Percentiles rank a stretch among this genome's conserved stretches.
phyloP scores from a whole-genome alignment of 2,888 invertebrate genomes.

The Plebejus anna region DNA sequence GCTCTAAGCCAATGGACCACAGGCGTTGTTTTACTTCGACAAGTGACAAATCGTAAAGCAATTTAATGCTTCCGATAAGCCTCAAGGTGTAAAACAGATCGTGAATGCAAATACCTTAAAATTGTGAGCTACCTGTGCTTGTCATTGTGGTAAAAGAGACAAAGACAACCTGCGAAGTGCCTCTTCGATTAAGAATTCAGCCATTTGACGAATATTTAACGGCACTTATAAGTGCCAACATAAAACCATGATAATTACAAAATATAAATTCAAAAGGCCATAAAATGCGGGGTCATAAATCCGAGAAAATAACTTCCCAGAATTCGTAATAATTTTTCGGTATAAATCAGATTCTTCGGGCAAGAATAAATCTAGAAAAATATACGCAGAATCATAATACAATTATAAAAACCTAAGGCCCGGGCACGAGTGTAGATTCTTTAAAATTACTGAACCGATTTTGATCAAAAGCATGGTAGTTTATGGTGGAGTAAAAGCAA shows the following conservation, averaged over 20 bases:
- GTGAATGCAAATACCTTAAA: neutral
- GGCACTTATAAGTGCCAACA: neutral
- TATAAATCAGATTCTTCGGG: neutral
- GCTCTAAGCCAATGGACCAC: too few relatives aligned
- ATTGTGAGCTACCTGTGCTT: neutral
- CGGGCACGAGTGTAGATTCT: neutral
- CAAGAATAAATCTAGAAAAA: neutral
- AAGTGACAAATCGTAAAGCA: neutral
- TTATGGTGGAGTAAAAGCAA: too few relatives aligned
- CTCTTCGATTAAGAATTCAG: neutral
- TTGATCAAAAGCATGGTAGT: too few relatives aligned
- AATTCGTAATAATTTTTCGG: neutral
- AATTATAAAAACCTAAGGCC: neutral
- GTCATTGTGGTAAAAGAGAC: neutral
- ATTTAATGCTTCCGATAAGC: neutral
- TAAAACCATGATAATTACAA: conserved; percentile 1
- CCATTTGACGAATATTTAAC: neutral
- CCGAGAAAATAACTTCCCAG: conserved; percentile 10
- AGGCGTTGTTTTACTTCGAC: neutral
- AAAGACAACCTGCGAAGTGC: neutral
- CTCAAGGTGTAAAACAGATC: conserved; percentile 1
- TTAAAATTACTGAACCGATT: neutral
- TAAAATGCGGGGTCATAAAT: neutral
- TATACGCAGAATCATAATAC: neutral
- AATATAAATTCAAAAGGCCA: conserved; percentile 7